Evolutionary conservation across 2,888 invertebrate species (phyloP).

Genomic region (Drosophila robusta): DNA sequence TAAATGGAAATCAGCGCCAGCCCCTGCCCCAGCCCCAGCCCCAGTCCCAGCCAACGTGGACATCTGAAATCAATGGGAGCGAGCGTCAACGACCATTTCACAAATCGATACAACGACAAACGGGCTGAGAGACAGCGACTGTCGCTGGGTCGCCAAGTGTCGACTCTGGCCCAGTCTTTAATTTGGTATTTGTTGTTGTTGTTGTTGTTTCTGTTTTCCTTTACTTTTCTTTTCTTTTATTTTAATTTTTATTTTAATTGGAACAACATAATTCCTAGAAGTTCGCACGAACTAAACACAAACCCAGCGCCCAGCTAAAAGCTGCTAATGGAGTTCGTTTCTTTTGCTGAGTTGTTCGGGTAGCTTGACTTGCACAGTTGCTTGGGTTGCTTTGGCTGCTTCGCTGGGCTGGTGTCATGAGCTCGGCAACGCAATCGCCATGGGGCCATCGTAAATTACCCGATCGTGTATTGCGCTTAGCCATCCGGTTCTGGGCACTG

Average conservation of each 20-base stretch:
- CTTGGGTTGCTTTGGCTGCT: conserved; percentile 9
- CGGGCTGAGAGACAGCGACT: conserved; percentile 18
- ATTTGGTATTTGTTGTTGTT: conserved; percentile 43
- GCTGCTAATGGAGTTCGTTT: conserved; percentile 79
- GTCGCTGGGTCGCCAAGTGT: conserved; percentile 65
- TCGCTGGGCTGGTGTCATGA: conserved; percentile 62
- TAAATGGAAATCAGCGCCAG: conserved; percentile 80
- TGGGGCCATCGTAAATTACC: conserved; percentile 82
- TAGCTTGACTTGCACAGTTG: conserved; percentile 15
- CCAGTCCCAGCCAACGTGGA: conserved; percentile 34
- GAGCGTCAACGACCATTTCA: conserved; percentile 78
- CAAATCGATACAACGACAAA: conserved; percentile 81
- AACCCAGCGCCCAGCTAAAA: conserved; percentile 42
- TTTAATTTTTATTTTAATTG: conserved; percentile 83
- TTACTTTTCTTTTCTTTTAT: conserved; percentile 60
- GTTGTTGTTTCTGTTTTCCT: conserved; percentile 40
- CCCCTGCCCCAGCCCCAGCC: conserved; percentile 30
- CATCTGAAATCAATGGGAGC: conserved; percentile 77
- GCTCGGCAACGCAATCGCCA: conserved; percentile 73
- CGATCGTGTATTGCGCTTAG: conserved; percentile 73
- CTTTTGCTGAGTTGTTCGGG: conserved; percentile 36
- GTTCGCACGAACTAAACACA: conserved; percentile 75
- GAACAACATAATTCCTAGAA: conserved; percentile 85
- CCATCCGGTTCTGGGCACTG: conserved; percentile 32
- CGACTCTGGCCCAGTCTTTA: conserved; percentile 55